phyloP scores from a whole-genome alignment of 2,797 vertebrate species.

The Epinephelus awoara region DNA sequence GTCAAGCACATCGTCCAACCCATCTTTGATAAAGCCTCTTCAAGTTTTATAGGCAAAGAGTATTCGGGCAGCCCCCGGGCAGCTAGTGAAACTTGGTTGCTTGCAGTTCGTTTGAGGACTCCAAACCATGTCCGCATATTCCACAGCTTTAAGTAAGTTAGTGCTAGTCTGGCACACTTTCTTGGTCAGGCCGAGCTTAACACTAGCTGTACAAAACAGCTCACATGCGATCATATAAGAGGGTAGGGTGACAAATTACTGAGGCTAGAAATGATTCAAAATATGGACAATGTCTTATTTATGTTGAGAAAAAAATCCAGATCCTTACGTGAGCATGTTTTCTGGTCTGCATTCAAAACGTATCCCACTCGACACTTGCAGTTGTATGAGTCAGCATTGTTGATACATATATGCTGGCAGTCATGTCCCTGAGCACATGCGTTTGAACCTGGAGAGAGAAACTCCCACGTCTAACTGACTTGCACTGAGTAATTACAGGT shows the following conservation, averaged over 20 bases:
- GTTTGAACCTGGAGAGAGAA: slow-evolving; percentile 54
- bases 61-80: not conserved
- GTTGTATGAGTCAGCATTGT: slow-evolving; percentile 67
- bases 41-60: not conserved
- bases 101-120: slow-evolving; percentile 16
- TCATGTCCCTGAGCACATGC: slow-evolving; percentile 80
- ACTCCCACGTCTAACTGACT: slow-evolving; percentile 11
- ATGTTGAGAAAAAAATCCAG: not conserved
- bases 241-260: not conserved
- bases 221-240: slow-evolving; percentile 1
- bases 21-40: slow-evolving; percentile 15
- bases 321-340: slow-evolving; percentile 84
- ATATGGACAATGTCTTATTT: not conserved
- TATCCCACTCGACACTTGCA: slow-evolving; percentile 85
- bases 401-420: slow-evolving; percentile 86
- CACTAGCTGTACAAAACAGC: not conserved
- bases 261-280: not conserved
- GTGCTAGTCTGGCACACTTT: slow-evolving; percentile 8
- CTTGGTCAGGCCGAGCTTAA: not conserved
- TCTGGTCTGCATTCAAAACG: slow-evolving; percentile 82
- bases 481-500: not conserved
- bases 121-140: slow-evolving; percentile 5
- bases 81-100: slow-evolving; percentile 2
- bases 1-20: not conserved
- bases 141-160: not conserved